Evolutionary conservation across 2,888 invertebrate species (phyloP).

Genomic region (Volucella zonaria): DNA sequence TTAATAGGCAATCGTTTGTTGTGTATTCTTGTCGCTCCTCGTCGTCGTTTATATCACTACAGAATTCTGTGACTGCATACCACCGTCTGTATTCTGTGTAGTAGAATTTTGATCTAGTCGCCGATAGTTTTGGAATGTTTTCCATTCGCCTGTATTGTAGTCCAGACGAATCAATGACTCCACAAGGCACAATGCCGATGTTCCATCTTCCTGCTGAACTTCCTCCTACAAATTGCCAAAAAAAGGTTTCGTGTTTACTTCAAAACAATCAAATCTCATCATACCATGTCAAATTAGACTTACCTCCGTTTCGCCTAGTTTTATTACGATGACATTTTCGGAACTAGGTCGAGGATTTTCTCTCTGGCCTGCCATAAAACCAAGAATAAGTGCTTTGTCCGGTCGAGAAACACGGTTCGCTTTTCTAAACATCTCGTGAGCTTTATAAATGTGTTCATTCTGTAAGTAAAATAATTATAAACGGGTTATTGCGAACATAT

Average conservation of each 20-base stretch:
- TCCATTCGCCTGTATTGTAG: conserved; percentile 99
- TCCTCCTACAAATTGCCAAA: conserved; percentile 85
- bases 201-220: conserved; percentile 92
- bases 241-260: background rate
- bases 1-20: conserved; percentile 44
- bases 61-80: conserved; percentile 78
- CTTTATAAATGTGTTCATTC: conserved; percentile 98
- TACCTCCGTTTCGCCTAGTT: conserved; percentile 93
- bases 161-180: conserved; percentile 99
- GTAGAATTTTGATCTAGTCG: conserved; percentile 85
- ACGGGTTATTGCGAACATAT: background rate
- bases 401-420: conserved; percentile 98
- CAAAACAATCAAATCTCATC: background rate
- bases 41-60: conserved; percentile 78
- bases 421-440: conserved; percentile 98
- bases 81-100: conserved; percentile 75
- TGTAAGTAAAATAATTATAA: conserved; percentile 82
- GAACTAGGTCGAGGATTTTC: conserved; percentile 98
- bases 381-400: conserved; percentile 97
- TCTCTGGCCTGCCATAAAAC: conserved; percentile 99
- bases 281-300: conserved; percentile 44
- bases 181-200: conserved; percentile 84
- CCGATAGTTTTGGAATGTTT: conserved; percentile 94
- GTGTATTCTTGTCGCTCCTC: conserved; percentile 44
- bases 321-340: conserved; percentile 97